Base-by-base conservation (phyloP, 2,888 invertebrate species). In the Pedicia rivosa region DNA sequence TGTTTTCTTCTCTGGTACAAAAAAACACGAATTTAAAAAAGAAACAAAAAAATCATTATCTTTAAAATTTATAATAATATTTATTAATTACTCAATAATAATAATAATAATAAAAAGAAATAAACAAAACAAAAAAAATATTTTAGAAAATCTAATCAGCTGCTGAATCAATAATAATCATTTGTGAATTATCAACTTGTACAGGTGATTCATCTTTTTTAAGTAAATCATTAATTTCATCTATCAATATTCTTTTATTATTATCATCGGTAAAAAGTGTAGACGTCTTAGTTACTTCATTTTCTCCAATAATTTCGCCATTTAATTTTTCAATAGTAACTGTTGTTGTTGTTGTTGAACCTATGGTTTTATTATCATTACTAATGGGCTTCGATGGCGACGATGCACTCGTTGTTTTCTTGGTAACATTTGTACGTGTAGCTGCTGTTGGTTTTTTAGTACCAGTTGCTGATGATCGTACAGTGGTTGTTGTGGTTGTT, bases 121-220 rank as follows among this genome's bases (percentile, higher is more conserved):
- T 20, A 32, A 32, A 20, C 20, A 14, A 20, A 20, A 20, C 13
- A 13, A 32, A 19, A 32, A 31, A 20, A 32, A 6, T 20, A 20
- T 22, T 20, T 32, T 32, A n/a, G n/a, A n/a, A n/a, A n/a, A n/a
- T 25, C 22, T 25, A 39, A 39, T 39, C 39, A 28, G 39, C 33
- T 36, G 39, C 31, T 14, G 32, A 36, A 39, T 39, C 39, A 22
- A 39, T 39, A 28, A 39, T 31, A 6, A 35, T 35, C 25, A 35
- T 35, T 35, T 35, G 35, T 26, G 35, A 25, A 35, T 35, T 35
- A 35, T 35, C 35, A 22, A 20, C 14, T 26, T 17, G 28, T 14
- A 29, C 10, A 16, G 25, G n/a, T 29, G 19, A n/a, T 22, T 29
- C 22, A 13, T 22, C 14, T 20, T 36, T 14, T n/a, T 29, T 14